A percentile compares a stretch with the other conserved stretches of the same genome.
phyloP scores from a whole-genome alignment of 2,888 invertebrate genomes.

The Archips xylosteana region DNA sequence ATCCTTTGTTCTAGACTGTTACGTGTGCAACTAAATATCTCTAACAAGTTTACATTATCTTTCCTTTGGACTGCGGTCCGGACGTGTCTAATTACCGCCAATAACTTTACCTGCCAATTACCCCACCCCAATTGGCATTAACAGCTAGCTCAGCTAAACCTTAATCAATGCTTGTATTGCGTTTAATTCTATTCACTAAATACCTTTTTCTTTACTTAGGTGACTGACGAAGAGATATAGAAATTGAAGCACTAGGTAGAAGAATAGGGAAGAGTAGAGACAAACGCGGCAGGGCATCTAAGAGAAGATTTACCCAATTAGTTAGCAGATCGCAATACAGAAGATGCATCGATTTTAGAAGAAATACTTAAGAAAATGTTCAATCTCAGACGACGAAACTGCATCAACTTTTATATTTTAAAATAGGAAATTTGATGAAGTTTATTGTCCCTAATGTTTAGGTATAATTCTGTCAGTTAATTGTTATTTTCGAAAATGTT shows the following conservation, averaged over 20 bases:
- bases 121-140: neutral
- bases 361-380: neutral
- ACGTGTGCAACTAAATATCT: neutral
- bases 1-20: neutral
- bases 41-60: neutral
- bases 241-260: constrained; percentile 28
- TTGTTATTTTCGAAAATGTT: neutral
- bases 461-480: no score
- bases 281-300: neutral
- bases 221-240: constrained; percentile 20
- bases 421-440: neutral
- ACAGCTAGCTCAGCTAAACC: constrained; percentile 6
- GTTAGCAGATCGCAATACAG: neutral
- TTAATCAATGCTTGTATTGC: neutral
- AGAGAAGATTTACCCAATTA: neutral
- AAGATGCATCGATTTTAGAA: neutral
- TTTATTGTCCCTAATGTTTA: no score
- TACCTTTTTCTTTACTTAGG: constrained; percentile 28
- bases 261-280: constrained; percentile 10
- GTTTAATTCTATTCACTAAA: neutral
- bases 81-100: constrained; percentile 19
- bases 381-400: neutral
- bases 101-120: constrained; percentile 13
- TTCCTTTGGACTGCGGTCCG: neutral
- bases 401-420: neutral